Evolutionary conservation across 2,888 invertebrate species (phyloP).

Genomic region (Gisinianus flammeolus): DNA sequence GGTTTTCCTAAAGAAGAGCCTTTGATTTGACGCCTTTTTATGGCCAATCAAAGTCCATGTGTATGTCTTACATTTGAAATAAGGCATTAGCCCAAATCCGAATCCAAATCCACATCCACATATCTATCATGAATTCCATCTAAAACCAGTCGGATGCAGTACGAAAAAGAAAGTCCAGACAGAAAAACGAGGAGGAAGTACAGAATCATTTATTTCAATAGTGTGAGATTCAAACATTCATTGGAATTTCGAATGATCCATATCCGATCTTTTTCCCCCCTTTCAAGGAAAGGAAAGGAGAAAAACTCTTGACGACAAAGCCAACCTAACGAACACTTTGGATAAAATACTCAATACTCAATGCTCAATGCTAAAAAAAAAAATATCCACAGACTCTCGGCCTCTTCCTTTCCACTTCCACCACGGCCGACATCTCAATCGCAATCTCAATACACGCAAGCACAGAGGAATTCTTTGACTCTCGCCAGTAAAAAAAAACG

Average conservation of each 20-base stretch:
- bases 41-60: constrained; percentile 26
- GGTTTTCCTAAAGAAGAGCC: constrained; percentile 15
- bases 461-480: too few relatives aligned
- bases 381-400: too few relatives aligned
- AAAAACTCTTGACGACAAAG: constrained; percentile 21
- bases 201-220: constrained; percentile 27
- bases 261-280: constrained; percentile 10
- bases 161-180: neutral
- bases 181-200: constrained; percentile 2
- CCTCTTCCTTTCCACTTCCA: too few relatives aligned
- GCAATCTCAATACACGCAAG: too few relatives aligned
- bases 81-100: too few relatives aligned
- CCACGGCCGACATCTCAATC: too few relatives aligned
- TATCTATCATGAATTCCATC: too few relatives aligned
- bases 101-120: too few relatives aligned
- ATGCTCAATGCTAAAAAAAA: too few relatives aligned
- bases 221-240: neutral
- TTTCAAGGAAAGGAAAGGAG: neutral
- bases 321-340: constrained; percentile 36
- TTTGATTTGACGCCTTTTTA: constrained; percentile 39
- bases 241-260: constrained; percentile 21
- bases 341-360: too few relatives aligned
- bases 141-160: neutral
- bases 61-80: constrained; percentile 22
- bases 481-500: too few relatives aligned